These are phyloP conservation scores for Tipula helvola DNA, from an alignment of 2,888 invertebrate genomes.

Conservation along the genomic window DNA sequence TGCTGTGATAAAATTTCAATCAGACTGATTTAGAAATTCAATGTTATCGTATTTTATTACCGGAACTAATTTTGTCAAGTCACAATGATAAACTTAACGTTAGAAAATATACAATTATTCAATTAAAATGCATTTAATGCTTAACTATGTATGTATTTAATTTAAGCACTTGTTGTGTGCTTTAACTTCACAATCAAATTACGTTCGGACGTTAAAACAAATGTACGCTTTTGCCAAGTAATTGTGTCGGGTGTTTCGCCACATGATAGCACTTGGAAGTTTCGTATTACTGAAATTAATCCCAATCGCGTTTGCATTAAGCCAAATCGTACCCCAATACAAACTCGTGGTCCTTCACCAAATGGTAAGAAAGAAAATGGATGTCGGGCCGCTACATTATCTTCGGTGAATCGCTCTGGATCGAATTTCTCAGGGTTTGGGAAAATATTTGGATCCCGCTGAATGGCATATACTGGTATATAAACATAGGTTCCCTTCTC, in stretches of 20 bases:
- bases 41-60: too few species aligned
- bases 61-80: too few species aligned
- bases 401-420: slow-evolving; percentile 45
- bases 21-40: too few species aligned
- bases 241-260: not conserved
- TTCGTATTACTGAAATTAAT: not conserved
- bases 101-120: too few species aligned
- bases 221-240: not conserved
- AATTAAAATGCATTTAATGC: too few species aligned
- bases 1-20: too few species aligned
- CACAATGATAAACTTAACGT: too few species aligned
- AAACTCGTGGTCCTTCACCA: slow-evolving; percentile 27
- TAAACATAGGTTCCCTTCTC: slow-evolving; percentile 40
- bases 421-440: slow-evolving; percentile 48
- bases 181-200: not conserved
- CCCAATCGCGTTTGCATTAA: slow-evolving; percentile 22
- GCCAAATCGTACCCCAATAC: slow-evolving; percentile 33
- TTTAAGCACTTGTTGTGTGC: not conserved
- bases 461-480: slow-evolving; percentile 44
- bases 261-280: not conserved
- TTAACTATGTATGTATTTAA: too few species aligned
- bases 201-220: not conserved
- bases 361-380: slow-evolving; percentile 24
- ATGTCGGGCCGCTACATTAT: slow-evolving; percentile 36
- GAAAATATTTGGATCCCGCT: slow-evolving; percentile 45